Evolutionary conservation across 2,113 vertebrate species (phyloP).

Genomic region (Cairina moschata): DNA sequence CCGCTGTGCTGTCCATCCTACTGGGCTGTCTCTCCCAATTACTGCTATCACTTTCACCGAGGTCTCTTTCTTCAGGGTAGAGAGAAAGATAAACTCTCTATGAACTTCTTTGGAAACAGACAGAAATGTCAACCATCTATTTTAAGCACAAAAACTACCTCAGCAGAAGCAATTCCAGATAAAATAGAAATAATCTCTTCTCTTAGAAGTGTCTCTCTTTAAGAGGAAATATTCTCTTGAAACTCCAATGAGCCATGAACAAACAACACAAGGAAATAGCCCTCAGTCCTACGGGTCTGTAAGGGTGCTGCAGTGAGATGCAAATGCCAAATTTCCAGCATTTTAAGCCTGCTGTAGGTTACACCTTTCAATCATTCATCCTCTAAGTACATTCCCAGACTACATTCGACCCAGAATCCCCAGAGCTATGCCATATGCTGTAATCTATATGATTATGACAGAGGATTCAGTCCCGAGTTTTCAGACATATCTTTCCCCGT

Average conservation of each 20-base stretch:
- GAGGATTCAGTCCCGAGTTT: background rate
- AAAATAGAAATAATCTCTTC: background rate
- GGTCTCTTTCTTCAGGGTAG: background rate
- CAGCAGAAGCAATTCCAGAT: background rate
- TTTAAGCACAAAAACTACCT: background rate
- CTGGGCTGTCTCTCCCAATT: background rate
- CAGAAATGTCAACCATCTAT: background rate
- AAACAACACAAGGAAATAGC: background rate
- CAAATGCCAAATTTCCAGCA: background rate
- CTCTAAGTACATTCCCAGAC: background rate
- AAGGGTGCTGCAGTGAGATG: rapidly evolving
- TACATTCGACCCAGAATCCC: background rate
- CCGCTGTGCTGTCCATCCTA: background rate
- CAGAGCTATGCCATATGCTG: background rate
- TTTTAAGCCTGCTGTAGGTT: background rate
- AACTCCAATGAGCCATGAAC: background rate
- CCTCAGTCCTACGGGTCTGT: background rate
- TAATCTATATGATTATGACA: background rate
- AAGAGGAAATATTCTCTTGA: background rate
- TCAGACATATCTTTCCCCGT: background rate
- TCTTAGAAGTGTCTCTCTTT: background rate
- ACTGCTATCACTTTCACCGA: background rate
- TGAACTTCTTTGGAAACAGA: background rate
- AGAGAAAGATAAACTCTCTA: background rate
- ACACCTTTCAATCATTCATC: background rate